Percentiles rank a stretch among this genome's conserved stretches.
These are phyloP conservation scores for Drosophila nr. fundita DNA, from an alignment of 2,888 invertebrate species.

Conservation along the genomic window DNA sequence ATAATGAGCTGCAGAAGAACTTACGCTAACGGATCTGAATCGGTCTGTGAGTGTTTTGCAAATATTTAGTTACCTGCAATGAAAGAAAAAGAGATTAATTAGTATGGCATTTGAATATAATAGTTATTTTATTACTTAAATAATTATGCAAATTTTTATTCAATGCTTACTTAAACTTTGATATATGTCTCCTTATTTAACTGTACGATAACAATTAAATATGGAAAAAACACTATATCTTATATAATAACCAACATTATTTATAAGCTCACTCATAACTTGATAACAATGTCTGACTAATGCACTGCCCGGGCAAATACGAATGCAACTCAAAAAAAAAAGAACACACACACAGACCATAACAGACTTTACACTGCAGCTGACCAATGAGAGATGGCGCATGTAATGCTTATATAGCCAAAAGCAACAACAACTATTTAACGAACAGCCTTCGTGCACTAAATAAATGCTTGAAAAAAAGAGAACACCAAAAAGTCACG, in stretches of 20 bases:
- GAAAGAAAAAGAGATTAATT: constrained; percentile 16
- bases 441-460: constrained; percentile 53
- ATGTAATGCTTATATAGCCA: constrained; percentile 11
- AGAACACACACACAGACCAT: not conserved
- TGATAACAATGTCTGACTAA: not conserved
- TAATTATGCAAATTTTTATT: not conserved
- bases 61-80: constrained; percentile 63
- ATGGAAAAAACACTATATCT: not conserved
- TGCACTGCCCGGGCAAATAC: not conserved
- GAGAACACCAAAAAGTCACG: constrained; percentile 4
- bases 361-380: constrained; percentile 23
- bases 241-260: not conserved
- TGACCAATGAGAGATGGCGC: constrained; percentile 29
- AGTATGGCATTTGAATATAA: not conserved
- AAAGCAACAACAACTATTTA: constrained; percentile 23
- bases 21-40: constrained; percentile 24
- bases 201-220: not conserved
- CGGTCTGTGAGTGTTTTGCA: not conserved
- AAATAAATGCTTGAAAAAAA: constrained; percentile 10
- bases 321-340: constrained; percentile 1
- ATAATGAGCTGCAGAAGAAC: constrained; percentile 37
- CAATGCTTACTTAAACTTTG: not conserved
- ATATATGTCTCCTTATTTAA: not conserved
- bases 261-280: too few species aligned
- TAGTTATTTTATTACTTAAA: not conserved